Base-by-base conservation (phyloP, 2,888 invertebrate genomes). In the Ornithoptera alexandrae region DNA sequence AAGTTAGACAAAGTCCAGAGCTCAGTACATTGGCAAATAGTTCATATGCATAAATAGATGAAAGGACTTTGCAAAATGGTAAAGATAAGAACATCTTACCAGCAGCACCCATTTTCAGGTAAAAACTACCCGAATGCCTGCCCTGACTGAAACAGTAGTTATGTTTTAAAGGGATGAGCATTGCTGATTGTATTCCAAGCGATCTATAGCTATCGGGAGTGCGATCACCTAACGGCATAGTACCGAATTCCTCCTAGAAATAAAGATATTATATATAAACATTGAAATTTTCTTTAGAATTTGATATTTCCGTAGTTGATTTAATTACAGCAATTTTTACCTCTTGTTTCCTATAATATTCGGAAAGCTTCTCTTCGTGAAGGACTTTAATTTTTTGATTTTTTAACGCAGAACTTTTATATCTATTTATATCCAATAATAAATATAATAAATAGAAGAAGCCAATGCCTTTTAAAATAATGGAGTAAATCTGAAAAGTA, bases 81-180 rank as follows among this genome's bases (percentile, higher is more conserved):
- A 63, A 58, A 64, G 70, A 8, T 62, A 62, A 50, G 39, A 17
- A 56, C 36, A 62, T 73, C 81, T 84, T 88, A 95, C 96, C 95
- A 77, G 95, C 94, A 68, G 96, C 96, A 65, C 96, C 96, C 76
- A 95, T 84, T 90, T 96, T 96, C 24, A 96, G 90, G 82, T 95
- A 96, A 81, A 96, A 95, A 77, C 95, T 95, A 46, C 95, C 95
- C 22, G 95, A 94, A 85, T 96, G 96, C 73, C 95, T 86, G 67
- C 96, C 95, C 60, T 93, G 93, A 76, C 93, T 94, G 82, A 95
- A 95, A 81, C 95, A 95, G 79, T 95, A 95, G 77, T 93, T 84
- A 77, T 95, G 94, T 50, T 86, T 89, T 61, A 93, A 75, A 15
- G 92, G 87, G 61, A 89, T 86, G 4, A 92, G 82, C 18, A 87